These are phyloP conservation scores for Trichosurus vulpecula DNA, from an alignment of 2,797 vertebrate genomes.

Conservation along the genomic window DNA sequence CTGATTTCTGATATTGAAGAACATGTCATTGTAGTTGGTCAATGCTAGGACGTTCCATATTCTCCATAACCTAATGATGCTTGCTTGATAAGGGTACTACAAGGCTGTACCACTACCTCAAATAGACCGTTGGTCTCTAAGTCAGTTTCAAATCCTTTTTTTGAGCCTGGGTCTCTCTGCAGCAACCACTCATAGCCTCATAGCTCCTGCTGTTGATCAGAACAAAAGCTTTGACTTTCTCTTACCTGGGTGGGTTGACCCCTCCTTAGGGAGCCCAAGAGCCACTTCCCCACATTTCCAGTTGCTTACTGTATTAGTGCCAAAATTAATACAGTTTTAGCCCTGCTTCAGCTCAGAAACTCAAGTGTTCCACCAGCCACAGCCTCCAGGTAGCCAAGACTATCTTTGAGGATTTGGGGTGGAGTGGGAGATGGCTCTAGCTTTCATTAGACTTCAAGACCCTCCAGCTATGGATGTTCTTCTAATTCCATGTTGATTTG, in stretches of 20 bases:
- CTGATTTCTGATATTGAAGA: background rate
- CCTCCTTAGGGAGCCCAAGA: too few species aligned
- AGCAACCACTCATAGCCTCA: background rate
- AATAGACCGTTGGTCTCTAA: background rate
- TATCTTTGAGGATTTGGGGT: background rate
- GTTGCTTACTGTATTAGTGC: background rate
- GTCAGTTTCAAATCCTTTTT: background rate
- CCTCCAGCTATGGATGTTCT: background rate
- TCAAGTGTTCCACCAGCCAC: background rate
- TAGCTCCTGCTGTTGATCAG: background rate
- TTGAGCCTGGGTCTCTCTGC: too few species aligned
- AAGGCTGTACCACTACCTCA: background rate
- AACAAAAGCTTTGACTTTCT: background rate
- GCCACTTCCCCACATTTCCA: background rate
- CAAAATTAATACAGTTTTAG: background rate
- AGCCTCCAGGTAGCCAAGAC: background rate
- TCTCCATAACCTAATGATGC: background rate
- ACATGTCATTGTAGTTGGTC: background rate
- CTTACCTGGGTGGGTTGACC: too few species aligned
- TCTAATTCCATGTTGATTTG: background rate
- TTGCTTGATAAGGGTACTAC: background rate
- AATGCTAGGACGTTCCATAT: background rate
- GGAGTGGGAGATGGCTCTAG: background rate
- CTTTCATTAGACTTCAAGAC: background rate
- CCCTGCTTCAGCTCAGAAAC: background rate